Evolutionary conservation across 2,797 vertebrate genomes (phyloP), one percentile per base, ranked within the genome.

Genomic region (Podarcis lilfordi): DNA sequence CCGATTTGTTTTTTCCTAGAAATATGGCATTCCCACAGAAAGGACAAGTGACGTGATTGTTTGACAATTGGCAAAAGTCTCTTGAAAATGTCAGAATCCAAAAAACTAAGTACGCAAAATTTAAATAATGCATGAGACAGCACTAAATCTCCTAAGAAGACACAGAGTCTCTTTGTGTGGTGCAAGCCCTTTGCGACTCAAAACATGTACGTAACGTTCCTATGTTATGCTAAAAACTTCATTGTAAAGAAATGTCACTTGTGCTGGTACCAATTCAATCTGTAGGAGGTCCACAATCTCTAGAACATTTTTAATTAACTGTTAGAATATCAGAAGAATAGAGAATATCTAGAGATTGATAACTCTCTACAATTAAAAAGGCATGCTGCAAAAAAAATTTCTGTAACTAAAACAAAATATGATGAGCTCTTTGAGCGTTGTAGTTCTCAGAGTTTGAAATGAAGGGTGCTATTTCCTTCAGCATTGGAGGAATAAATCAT

Each of bases 201-300:
- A 89, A 92, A 82, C 85, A 82, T 87, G 90, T 93, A 92, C 19
- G 9, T 87, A 94, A 93, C 95, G 90, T 92, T 92, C 86, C 90
- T 90, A 25, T 86, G 79, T 96, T 94, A 91, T 83, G 83, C 92
- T 95, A 91, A 95, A 95, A 95, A 94, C 89, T 85, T 95, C 94
- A 95, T 92, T 96, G 96, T 96, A 92, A 94, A 92, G 93, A 97
- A 97, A 97, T 96, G 95, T 95, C 96, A 96, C 88, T 95, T 92
- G 92, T 95, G 89, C 95, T 94, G 95, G 86, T 91, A 82, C 78
- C 68, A 75, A 43, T 93, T 93, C 89, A 95, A 89, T 88, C 92
- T 94, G 96, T 95, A 95, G 95, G 95, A 96, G 95, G 93, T 85
- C 88, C 91, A 95, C 94, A 19, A 91, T 94, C 93, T 93, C 86